Conservation (phyloP, 1,140 invertebrate genomes). For the Dreissena polymorpha region DNA sequence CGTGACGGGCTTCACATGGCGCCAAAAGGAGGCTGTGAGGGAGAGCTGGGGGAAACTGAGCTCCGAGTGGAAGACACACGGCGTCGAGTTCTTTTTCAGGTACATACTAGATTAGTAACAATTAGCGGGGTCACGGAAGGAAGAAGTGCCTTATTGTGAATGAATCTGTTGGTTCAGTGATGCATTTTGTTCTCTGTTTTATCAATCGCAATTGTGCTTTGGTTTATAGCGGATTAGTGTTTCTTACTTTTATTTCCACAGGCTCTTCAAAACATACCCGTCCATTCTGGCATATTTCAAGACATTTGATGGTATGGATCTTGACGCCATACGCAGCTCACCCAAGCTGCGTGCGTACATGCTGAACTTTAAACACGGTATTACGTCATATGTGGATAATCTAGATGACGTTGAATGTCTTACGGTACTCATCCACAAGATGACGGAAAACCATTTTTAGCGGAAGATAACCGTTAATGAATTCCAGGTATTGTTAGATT, state of each 20-base stretch:
- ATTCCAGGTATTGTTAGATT: not conserved
- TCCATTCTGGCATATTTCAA: not conserved
- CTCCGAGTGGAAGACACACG: constrained; percentile 80
- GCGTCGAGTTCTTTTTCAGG: constrained; percentile 81
- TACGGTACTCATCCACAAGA: too few species aligned
- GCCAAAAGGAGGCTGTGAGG: constrained; percentile 80
- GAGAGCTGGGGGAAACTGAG: constrained; percentile 81
- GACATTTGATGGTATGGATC: not conserved
- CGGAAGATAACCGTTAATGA: not conserved
- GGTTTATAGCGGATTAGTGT: too few species aligned
- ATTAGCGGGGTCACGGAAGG: too few species aligned
- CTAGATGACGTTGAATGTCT: constrained; percentile 6
- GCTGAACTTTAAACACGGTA: constrained; percentile 10
- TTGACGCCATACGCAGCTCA: not conserved
- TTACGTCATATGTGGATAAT: not conserved
- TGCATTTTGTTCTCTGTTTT: too few species aligned
- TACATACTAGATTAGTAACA: too few species aligned
- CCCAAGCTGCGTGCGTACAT: not conserved
- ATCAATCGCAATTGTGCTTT: too few species aligned
- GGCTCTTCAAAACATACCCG: constrained; percentile 7
- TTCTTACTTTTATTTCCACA: not conserved
- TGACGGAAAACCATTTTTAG: not conserved
- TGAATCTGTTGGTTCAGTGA: too few species aligned
- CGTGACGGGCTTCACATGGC: constrained; percentile 79
- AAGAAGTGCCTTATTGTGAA: too few species aligned